These are phyloP conservation scores for Patiria miniata DNA, from an alignment of 35 echinoderm and acorn worm species.

Conservation along the genomic window DNA sequence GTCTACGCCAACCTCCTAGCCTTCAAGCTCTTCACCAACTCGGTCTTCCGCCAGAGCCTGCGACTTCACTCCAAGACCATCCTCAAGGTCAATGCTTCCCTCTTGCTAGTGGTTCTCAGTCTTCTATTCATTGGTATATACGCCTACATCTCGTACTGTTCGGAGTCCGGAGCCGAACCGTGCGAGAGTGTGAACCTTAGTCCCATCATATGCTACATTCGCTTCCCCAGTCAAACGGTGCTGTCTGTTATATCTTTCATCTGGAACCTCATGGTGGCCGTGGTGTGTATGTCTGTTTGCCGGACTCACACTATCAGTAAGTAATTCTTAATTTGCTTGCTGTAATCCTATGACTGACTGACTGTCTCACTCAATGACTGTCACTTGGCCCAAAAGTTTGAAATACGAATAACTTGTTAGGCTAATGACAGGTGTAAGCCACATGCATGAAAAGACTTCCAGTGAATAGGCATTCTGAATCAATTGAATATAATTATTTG, in stretches of 20 bases:
- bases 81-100: conserved; percentile 65
- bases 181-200: conserved; percentile 53
- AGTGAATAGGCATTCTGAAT: no score
- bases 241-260: conserved; percentile 67
- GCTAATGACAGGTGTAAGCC: no score
- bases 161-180: conserved; percentile 15
- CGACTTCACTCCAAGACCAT: conserved; percentile 84
- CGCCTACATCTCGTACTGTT: conserved; percentile 41
- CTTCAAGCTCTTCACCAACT: conserved; percentile 79
- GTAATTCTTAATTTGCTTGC: no score
- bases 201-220: conserved; percentile 66
- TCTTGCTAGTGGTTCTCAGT: conserved; percentile 44
- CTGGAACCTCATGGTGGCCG: conserved; percentile 80
- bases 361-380: no score
- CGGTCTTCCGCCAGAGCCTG: conserved; percentile 68
- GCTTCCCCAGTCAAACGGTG: conserved; percentile 53
- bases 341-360: no score
- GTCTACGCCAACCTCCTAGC: conserved; percentile 78
- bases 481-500: no score
- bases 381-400: no score
- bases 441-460: no score
- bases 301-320: conserved; percentile 94
- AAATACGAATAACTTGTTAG: no score
- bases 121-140: conserved; percentile 70
- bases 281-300: conserved; percentile 84